Evolutionary conservation across 2,113 vertebrate species (phyloP).

Genomic region (Mirounga angustirostris): DNA sequence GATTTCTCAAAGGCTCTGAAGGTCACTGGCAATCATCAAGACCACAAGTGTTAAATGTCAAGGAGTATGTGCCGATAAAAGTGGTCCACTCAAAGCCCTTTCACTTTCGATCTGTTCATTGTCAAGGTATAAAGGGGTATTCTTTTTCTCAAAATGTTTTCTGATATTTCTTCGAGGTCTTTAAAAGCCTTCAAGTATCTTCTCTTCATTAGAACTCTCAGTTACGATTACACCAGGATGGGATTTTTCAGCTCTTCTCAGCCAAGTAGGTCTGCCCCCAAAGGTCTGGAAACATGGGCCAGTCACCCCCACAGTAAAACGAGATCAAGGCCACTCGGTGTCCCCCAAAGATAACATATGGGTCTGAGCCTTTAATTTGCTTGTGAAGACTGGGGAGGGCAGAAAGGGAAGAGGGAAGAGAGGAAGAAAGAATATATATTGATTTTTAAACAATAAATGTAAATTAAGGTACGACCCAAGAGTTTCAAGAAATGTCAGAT

Average conservation of each 20-base stretch:
- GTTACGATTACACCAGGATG: not conserved
- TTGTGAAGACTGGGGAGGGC: not conserved
- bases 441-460: not conserved
- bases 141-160: slow-evolving; percentile 39
- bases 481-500: slow-evolving; percentile 9
- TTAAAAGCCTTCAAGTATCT: slow-evolving; percentile 46
- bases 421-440: not conserved
- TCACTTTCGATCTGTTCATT: not conserved
- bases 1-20: slow-evolving; percentile 24
- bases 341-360: not conserved
- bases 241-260: not conserved
- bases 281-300: not conserved
- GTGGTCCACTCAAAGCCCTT: not conserved
- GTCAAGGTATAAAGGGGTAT: not conserved
- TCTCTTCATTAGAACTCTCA: not conserved
- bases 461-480: not conserved
- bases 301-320: not conserved
- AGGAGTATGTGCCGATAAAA: not conserved
- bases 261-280: not conserved
- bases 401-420: not conserved
- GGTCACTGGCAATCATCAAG: slow-evolving; percentile 1
- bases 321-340: not conserved
- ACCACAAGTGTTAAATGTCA: not conserved
- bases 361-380: not conserved
- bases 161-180: not conserved